These are phyloP conservation scores for Pogonocichla stellata DNA, from an alignment of 2,113 vertebrate species.

Conservation along the genomic window DNA sequence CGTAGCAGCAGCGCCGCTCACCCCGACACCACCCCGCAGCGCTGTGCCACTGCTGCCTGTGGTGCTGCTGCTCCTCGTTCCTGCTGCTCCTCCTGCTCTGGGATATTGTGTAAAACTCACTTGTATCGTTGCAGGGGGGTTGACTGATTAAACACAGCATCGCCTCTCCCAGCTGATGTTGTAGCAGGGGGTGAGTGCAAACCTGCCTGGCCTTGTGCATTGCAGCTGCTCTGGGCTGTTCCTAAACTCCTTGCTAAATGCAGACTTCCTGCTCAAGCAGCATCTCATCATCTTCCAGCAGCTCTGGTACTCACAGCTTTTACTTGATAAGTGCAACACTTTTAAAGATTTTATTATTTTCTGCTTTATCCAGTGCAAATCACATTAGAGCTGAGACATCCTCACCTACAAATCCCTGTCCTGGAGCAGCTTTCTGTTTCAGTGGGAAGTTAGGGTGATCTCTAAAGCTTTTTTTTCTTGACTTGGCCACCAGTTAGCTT, in stretches of 20 bases:
- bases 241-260: background rate
- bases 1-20: background rate
- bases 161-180: background rate
- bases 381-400: background rate
- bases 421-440: background rate
- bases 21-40: rapidly evolving
- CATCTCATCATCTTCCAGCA: background rate
- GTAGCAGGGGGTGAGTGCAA: background rate
- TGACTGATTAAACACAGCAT: background rate
- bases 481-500: background rate
- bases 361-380: background rate
- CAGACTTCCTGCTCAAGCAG: background rate
- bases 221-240: constrained; percentile 3
- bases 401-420: background rate
- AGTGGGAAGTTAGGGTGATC: background rate
- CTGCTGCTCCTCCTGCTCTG: background rate
- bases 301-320: background rate
- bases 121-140: background rate
- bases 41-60: background rate
- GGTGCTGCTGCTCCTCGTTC: background rate
- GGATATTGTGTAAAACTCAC: background rate
- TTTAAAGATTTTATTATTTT: background rate
- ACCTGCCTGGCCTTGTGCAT: background rate
- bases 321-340: background rate
- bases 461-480: background rate